These are phyloP conservation scores for Penaeus vannamei DNA, from an alignment of 1,140 invertebrate genomes.

Conservation along the genomic window DNA sequence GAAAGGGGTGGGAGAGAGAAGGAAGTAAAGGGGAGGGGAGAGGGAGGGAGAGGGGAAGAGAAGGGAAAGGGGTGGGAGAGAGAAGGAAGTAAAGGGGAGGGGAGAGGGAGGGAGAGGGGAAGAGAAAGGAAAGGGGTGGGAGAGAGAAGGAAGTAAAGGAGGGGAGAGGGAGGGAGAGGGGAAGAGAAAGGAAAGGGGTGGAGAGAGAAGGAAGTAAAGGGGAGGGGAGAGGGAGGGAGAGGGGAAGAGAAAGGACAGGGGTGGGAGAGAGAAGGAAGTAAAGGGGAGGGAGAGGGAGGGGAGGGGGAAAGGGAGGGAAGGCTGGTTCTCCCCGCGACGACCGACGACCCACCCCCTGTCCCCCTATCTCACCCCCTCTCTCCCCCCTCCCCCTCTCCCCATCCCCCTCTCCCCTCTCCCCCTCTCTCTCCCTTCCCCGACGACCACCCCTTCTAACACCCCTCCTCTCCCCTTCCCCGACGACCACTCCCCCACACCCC, in stretches of 20 bases:
- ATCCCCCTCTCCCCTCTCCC: too few relatives aligned
- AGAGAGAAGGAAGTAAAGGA: too few relatives aligned
- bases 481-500: too few relatives aligned
- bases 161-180: too few relatives aligned
- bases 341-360: not conserved
- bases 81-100: constrained; percentile 12
- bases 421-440: too few relatives aligned
- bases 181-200: not conserved
- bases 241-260: not conserved
- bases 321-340: not conserved
- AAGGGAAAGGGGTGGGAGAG: not conserved
- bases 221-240: constrained; percentile 1
- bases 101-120: constrained; percentile 14
- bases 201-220: constrained; percentile 10
- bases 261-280: not conserved
- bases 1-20: too few relatives aligned
- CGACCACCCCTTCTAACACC: not conserved
- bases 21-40: too few relatives aligned
- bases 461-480: not conserved
- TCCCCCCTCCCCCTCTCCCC: too few relatives aligned
- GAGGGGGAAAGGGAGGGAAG: not conserved
- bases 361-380: too few relatives aligned
- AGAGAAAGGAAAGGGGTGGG: not conserved
- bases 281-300: too few relatives aligned
- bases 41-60: not conserved